phyloP scores from a whole-genome alignment of 1,140 invertebrate genomes.

The Apis florea region DNA sequence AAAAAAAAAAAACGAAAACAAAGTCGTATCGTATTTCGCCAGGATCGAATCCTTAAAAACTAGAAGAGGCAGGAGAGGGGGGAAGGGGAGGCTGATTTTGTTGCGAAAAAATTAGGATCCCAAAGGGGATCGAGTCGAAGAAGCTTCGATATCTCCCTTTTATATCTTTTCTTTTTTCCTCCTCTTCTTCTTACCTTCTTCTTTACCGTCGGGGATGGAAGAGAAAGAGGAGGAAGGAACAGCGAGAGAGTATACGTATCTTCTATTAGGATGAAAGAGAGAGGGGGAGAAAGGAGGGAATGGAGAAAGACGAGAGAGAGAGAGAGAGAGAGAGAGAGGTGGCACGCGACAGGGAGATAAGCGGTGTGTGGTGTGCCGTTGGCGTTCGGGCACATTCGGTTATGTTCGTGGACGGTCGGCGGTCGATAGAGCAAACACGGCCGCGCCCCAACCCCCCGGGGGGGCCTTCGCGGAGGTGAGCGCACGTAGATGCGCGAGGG shows the following conservation, averaged over 20 bases:
- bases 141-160: constrained; percentile 42
- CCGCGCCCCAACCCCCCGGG: constrained; percentile 79
- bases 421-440: constrained; percentile 81
- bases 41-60: too few relatives aligned
- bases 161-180: constrained; percentile 9
- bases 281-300: too few relatives aligned
- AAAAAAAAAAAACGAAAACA: background rate
- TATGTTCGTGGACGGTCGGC: constrained; percentile 76
- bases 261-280: background rate
- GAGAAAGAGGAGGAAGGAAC: background rate
- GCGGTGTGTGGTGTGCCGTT: constrained; percentile 63
- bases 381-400: constrained; percentile 73
- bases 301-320: background rate
- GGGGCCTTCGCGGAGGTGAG: constrained; percentile 43
- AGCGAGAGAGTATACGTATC: background rate
- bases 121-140: constrained; percentile 30
- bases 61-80: too few relatives aligned
- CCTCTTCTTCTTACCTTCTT: constrained; percentile 8
- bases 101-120: constrained; percentile 49
- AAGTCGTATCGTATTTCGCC: background rate
- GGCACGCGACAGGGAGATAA: constrained; percentile 58
- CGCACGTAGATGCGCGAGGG: constrained; percentile 49
- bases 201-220: background rate
- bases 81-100: background rate
- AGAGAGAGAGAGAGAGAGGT: constrained; percentile 7